Base-by-base conservation (phyloP, 2,797 vertebrate genomes). In the Poeciliopsis paucimaculata region DNA sequence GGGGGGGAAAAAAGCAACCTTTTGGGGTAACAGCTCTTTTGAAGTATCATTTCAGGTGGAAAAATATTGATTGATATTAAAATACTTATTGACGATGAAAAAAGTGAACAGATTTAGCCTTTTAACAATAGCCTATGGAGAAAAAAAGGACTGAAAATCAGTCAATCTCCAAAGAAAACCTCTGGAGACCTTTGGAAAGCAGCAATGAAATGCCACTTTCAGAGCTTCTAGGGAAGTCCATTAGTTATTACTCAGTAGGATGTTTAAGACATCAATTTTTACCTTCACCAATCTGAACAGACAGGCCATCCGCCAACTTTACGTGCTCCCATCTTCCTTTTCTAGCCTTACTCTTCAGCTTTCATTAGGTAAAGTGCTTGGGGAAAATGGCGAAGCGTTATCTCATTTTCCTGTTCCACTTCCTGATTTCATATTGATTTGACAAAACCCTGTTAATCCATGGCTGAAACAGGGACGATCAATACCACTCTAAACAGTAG, bases 391-490 rank as follows among this genome's bases (percentile, higher is more conserved):
- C 23, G 75, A 74, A 83, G 34, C 34, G 28, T 47, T 43, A 73
- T 82, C 79, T 34, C 43, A n/a, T 47, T 79, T 51, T 83, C 70
- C 57, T 75, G 72, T 76, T 47, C 43, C 62, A 79, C 43, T 80
- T 85, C 78, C 90, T 80, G 73, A 90, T 90, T 64, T 85, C 78
- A 83, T 72, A 73, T 64, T 83, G 57, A 73, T 66, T 78, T 62
- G 81, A 70, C 51, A 83, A 79, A 82, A 82, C 75, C 77, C 81
- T 72, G 83, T 75, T 86, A 90, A 92, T 93, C 91, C 75, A 91
- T 91, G 85, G 83, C 66, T 83, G 78, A 89, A 95, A 93, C 8
- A 55, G 76, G 92, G 90, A 31, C 93, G 82, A 93, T 95, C 93
- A 87, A 94, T 94, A 88, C 20, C 73, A 82, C 75, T 84, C 82